A percentile compares a stretch with the other conserved stretches of the same genome.
Conservation (phyloP, 2,888 invertebrate species). For the Drosophila mulleri region DNA sequence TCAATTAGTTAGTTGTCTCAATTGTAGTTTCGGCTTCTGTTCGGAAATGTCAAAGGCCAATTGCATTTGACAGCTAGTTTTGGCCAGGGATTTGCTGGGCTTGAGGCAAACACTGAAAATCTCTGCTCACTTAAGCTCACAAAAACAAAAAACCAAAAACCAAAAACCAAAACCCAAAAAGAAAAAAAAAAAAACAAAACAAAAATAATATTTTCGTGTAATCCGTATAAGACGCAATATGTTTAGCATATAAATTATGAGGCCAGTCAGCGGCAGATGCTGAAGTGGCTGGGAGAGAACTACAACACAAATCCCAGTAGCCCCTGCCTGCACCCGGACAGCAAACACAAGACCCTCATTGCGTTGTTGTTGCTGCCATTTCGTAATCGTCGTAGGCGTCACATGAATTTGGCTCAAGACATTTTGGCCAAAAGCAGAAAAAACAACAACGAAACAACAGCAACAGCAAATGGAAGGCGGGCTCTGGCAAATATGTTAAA, state of each 20-base stretch:
- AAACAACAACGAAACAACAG: conserved; percentile 17
- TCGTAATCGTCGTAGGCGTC: conserved; percentile 63
- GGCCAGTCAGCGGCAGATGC: conserved; percentile 47
- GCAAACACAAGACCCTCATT: conserved; percentile 24
- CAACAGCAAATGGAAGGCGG: conserved; percentile 55
- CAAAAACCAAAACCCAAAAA: too few relatives aligned
- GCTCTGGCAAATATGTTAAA: conserved; percentile 62
- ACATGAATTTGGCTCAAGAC: conserved; percentile 58
- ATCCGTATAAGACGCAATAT: conserved; percentile 70
- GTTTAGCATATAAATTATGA: conserved; percentile 77
- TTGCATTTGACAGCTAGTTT: conserved; percentile 1
- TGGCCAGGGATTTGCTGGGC: not conserved
- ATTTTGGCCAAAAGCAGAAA: conserved; percentile 32
- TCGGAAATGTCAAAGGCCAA: conserved; percentile 4
- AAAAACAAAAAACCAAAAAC: conserved; percentile 29
- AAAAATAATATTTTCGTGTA: conserved; percentile 54
- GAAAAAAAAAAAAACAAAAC: too few relatives aligned
- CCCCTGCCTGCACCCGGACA: not conserved
- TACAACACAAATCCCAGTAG: conserved; percentile 25
- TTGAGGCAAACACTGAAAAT: not conserved
- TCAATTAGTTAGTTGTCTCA: conserved; percentile 1
- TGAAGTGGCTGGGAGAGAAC: conserved; percentile 21
- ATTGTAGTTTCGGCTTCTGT: not conserved
- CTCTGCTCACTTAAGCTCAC: not conserved
- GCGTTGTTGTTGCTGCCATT: conserved; percentile 24